A percentile compares a stretch with the other conserved stretches of the same genome.
These are phyloP conservation scores for Smutsia gigantea DNA, from an alignment of 2,797 vertebrate genomes.

Conservation along the genomic window DNA sequence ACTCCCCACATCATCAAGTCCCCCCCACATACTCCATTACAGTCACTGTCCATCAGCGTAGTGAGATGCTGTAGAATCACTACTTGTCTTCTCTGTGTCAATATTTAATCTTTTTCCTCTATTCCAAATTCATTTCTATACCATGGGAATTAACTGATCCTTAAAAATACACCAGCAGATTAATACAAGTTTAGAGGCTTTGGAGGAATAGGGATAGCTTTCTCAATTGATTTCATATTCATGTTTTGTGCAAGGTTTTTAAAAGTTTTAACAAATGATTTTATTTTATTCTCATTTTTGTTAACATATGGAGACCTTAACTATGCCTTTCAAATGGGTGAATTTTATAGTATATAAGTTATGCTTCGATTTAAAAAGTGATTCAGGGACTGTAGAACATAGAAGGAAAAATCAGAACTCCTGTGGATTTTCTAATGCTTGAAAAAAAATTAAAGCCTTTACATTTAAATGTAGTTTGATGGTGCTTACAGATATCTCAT, in stretches of 20 bases:
- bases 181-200: neutral
- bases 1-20: no score
- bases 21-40: no score
- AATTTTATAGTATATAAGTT: neutral
- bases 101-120: slow-evolving; percentile 1
- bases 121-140: neutral
- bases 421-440: neutral
- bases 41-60: no score
- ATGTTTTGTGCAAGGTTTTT: neutral
- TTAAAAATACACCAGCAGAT: neutral
- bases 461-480: neutral
- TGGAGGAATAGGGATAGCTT: neutral
- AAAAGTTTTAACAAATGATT: neutral
- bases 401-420: neutral
- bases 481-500: neutral
- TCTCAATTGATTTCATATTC: slow-evolving; percentile 1
- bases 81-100: neutral
- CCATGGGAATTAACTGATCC: neutral
- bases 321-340: neutral
- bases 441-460: slow-evolving; percentile 8
- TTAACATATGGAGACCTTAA: slow-evolving; percentile 5
- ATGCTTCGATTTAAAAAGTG: neutral
- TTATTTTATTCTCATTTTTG: slow-evolving; percentile 22
- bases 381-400: neutral
- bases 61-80: no score